phyloP scores from a whole-genome alignment of 2,113 vertebrate species.

The Erythrocercus mccallii region DNA sequence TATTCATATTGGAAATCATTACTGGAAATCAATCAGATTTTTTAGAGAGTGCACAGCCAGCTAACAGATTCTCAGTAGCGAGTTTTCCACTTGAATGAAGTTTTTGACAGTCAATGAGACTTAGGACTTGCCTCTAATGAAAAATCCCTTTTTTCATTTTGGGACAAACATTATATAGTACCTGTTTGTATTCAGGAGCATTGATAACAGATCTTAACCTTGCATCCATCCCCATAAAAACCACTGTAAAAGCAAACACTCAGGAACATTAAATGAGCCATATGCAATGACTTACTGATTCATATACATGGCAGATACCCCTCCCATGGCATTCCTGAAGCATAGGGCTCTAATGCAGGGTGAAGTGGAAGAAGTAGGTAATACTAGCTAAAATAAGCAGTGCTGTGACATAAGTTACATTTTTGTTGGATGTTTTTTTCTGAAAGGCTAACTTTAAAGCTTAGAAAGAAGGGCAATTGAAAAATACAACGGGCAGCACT shows the following conservation, averaged over 20 bases:
- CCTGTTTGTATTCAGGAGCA: neutral
- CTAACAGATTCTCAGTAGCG: neutral
- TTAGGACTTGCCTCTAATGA: neutral
- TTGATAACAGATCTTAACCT: neutral
- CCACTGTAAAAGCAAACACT: neutral
- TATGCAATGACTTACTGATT: neutral
- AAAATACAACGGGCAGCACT: neutral
- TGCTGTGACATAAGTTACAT: neutral
- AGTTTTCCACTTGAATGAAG: neutral
- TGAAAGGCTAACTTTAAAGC: neutral
- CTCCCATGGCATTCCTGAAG: neutral
- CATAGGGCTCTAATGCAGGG: neutral
- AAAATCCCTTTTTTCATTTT: neutral
- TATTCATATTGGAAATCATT: conserved; percentile 20
- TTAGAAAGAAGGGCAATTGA: neutral
- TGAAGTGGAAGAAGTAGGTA: neutral
- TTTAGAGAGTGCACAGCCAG: neutral
- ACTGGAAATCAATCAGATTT: neutral
- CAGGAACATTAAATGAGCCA: neutral
- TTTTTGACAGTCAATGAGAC: neutral
- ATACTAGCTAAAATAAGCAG: neutral
- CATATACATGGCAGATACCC: neutral
- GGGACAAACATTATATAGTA: neutral
- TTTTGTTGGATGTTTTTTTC: neutral
- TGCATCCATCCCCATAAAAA: neutral